Base-by-base conservation (phyloP, 1,140 invertebrate genomes). In the Caenorhabditis inopinata region DNA sequence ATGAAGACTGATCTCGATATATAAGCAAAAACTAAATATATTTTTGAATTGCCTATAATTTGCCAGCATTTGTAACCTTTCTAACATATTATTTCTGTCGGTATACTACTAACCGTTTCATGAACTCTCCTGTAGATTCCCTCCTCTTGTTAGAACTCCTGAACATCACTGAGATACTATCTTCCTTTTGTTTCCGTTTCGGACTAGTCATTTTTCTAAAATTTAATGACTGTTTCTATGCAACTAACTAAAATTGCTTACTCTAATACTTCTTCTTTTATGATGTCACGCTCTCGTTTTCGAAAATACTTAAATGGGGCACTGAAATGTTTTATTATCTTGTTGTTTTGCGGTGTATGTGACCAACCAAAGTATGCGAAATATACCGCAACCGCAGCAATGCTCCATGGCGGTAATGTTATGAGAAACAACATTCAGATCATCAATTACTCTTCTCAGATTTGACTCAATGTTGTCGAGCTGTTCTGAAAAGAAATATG, bases 391-490 rank as follows among this genome's bases (percentile, higher is more conserved):
- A 23, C 74, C 74, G 35, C 78, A 79, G 35, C 35, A 79, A 38
- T 58, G 35, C n/a, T 79, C 45, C 62, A 79, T 74, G 6, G 35
- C 46, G 12, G 38, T 73, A 25, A 79, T 79, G 62, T 79, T 58
- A 18, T 29, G 35, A 14, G 29, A 32, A 21, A 79, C 78, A 11
- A 35, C 46, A 18, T 38, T 79, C 46, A 79, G 35, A 46, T 79
- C 68, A 42, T 79, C 78, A 12, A 32, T 38, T 14, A 79, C 58
- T 35, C 74, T 46, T 27, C 46, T 68, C 1, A 79, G 32, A 35
- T 74, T 79, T 21, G 35, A 45, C 16, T 79, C 78, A 25, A 79
- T 75, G n/a, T 45, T 74, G 48, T 79, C 78, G 5, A 79, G 48
- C 25, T 79, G 78, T 51, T 79, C 78, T 79, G 35, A 49, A 79